Percentiles rank a stretch among this genome's conserved stretches.
phyloP scores from a whole-genome alignment of 2,888 invertebrate genomes.

The Volucella bombylans region DNA sequence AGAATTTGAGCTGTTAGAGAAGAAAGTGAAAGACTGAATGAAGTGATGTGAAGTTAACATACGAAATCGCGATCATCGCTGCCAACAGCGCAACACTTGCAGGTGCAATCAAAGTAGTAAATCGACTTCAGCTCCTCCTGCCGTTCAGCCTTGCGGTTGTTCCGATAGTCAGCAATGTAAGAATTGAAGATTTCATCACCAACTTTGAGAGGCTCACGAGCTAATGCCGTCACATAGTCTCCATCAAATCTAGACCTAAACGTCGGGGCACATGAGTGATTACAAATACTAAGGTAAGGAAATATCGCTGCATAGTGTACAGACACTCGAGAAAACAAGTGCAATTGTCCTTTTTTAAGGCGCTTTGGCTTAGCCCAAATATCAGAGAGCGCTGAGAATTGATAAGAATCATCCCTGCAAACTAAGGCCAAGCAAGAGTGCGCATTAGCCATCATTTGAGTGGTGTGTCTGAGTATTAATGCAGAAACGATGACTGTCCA shows the following conservation, averaged over 20 bases:
- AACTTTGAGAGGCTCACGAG: conserved; percentile 85
- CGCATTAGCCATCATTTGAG: conserved; percentile 90
- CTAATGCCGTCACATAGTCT: conserved; percentile 87
- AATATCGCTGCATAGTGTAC: conserved; percentile 91
- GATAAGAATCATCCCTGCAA: conserved; percentile 37
- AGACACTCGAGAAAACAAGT: conserved; percentile 78
- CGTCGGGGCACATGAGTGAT: conserved; percentile 94
- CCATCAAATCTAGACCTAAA: conserved; percentile 90
- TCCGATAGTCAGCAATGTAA: conserved; percentile 90
- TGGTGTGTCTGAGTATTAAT: conserved; percentile 88
- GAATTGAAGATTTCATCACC: conserved; percentile 92
- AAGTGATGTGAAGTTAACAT: conserved; percentile 27
- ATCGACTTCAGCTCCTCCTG: conserved; percentile 86
- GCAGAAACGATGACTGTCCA: conserved; percentile 85
- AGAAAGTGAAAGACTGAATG: background rate
- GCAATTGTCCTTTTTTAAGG: conserved; percentile 76
- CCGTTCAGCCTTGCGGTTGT: conserved; percentile 85
- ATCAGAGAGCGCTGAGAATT: conserved; percentile 73
- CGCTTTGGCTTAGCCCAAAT: conserved; percentile 77
- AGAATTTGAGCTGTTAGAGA: conserved; percentile 74
- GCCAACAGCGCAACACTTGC: conserved; percentile 85
- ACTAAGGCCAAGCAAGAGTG: conserved; percentile 85
- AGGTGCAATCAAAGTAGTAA: conserved; percentile 91
- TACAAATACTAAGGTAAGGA: conserved; percentile 94
- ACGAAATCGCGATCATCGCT: conserved; percentile 77